Evolutionary conservation across 2,113 vertebrate genomes (phyloP), one percentile per base, ranked within the genome.

Genomic region (Philantomba maxwellii): DNA sequence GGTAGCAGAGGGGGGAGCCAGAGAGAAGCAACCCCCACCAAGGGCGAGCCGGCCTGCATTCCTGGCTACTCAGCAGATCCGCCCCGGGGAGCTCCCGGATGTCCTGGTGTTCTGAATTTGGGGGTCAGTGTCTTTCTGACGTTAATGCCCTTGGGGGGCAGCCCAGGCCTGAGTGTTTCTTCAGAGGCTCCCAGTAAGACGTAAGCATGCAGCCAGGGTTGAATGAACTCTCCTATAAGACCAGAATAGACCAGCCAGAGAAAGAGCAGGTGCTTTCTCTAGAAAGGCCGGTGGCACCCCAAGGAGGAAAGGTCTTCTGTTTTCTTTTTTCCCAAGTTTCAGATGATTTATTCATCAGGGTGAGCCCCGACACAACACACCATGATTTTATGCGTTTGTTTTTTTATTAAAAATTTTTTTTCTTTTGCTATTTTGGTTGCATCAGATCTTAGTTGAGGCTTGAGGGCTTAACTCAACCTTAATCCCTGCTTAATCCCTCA

Each of bases 11-110:
- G 0, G 1, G 17, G 86, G 60, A 33, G 14, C 30, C 12, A 13
- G 87, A 57, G 45, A 62, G 66, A 28, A 5, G 15, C 2, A 1
- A 3, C 14, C 7, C 15, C 43, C 21, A 0, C 0, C 1, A 47
- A 1, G 21, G 49, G 1, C 0, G 0, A 2, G 28, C 25, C 1
- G 45, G 26, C 47, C 39, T 0, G 0, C 15, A 6, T 1, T 19
- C 45, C 49, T 2, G 39, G 33, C 60, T 30, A 16, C 21, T 62
- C 28, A 7, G 16, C n/a, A 2, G 62, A 25, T 17, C 8, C 6
- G 0, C 47, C 1, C 1, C 0, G 0, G 77, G 57, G 36, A 58
- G 66, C 43, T 30, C 47, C 62, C 9, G 0, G 33, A 30, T 0
- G 1, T 26, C 4, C 33, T 0, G 33, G 9, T 2, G 16, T 1